Evolutionary conservation across 2,797 vertebrate species (phyloP), one percentile per base, ranked within the genome.

Genomic region (Lacerta agilis): DNA sequence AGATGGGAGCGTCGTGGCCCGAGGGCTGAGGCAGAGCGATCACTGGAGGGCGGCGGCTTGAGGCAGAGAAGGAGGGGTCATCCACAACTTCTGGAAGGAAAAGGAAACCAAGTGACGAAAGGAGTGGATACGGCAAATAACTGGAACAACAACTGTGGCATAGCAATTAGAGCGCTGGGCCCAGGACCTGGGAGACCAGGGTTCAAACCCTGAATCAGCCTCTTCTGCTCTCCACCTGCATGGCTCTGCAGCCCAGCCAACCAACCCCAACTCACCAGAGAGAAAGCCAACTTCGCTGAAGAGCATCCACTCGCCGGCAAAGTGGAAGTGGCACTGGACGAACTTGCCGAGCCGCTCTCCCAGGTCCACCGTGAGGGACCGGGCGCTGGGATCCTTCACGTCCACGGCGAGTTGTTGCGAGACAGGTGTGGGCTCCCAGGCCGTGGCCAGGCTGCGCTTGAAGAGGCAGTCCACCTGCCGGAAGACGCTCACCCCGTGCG

Each of bases 261-360:
- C 11, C 18, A 18, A 36, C 78, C 13, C 69, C n/a, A 17, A 71
- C 96, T 90, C 96, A 99, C 98, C 97, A 0, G 98, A 98, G 88
- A 97, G 93, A 94, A 99, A 99, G 87, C 98, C 97, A 88, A 99
- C 97, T 95, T 99, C 98, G 0, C 98, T 99, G 97, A 99, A 97
- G 91, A 99, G 98, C 84, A 99, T 95, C 98, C 98, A 99, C 45
- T 94, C 96, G 82, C 97, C 97, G 0, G 97, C 95, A n/a, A 99
- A 99, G 94, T 96, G 96, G 93, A 99, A 99, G 71, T 96, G 98
- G 90, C 98, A 99, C 87, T 97, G 97, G 64, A 99, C 95, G 91
- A 98, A 98, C 88, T 98, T 97, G 1, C 97, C 98, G 0, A 82
- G 90, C 0, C 90, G 97, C 3, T 96, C 95, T 0, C 96, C 96